These are phyloP conservation scores for Acanthochromis polyacanthus DNA, from an alignment of 2,113 vertebrate species.

Conservation along the genomic window DNA sequence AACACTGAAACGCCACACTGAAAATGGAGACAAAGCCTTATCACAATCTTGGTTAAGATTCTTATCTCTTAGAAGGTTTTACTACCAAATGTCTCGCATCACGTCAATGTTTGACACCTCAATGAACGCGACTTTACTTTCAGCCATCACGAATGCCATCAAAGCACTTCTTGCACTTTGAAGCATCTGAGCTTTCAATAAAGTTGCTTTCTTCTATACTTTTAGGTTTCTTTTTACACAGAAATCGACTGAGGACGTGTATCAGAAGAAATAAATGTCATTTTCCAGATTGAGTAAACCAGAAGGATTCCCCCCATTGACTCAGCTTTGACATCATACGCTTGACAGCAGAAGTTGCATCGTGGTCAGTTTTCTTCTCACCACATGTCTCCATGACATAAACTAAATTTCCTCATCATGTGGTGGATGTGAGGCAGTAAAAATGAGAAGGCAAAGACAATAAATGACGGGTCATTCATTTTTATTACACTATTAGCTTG, in stretches of 20 bases:
- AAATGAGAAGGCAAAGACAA: conserved; percentile 43
- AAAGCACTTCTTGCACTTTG: too few relatives aligned
- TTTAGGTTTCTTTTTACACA: conserved; percentile 74
- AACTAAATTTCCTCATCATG: conserved; percentile 2
- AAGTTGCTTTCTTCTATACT: background rate
- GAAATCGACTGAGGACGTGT: conserved; percentile 44
- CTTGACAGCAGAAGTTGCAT: conserved; percentile 7
- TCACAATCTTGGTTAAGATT: conserved; percentile 46
- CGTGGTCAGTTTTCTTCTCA: background rate
- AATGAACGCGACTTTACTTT: background rate
- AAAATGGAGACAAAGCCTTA: conserved; percentile 49
- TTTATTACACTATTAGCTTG: conserved; percentile 84
- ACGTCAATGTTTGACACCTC: background rate
- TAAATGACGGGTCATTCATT: conserved; percentile 83
- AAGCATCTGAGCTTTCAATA: too few relatives aligned
- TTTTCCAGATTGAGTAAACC: conserved; percentile 56
- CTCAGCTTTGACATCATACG: conserved; percentile 38
- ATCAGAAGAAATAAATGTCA: background rate
- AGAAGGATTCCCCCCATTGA: conserved; percentile 30
- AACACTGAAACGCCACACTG: conserved; percentile 55
- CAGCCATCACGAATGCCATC: too few relatives aligned
- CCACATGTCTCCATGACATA: background rate
- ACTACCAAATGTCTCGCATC: conserved; percentile 11
- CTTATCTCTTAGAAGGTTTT: conserved; percentile 30
- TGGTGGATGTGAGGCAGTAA: background rate